phyloP scores from a whole-genome alignment of 2,888 invertebrate species.

The Perizoma affinitatum region DNA sequence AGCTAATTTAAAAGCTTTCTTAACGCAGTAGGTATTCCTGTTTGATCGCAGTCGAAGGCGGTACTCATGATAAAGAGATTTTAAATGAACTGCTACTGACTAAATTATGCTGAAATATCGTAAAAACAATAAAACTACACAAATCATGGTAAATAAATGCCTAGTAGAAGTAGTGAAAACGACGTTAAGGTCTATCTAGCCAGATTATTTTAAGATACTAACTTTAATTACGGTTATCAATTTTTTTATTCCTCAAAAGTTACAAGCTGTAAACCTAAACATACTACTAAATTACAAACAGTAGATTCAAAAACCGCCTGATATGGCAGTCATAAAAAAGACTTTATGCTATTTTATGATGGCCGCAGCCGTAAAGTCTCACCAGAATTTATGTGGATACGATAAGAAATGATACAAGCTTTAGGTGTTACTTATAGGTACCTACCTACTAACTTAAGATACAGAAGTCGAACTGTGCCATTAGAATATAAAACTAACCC shows the following conservation, averaged over 20 bases:
- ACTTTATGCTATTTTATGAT: slow-evolving; percentile 44
- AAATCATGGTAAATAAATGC: too few relatives aligned
- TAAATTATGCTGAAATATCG: too few relatives aligned
- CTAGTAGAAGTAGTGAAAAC: too few relatives aligned
- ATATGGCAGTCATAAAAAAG: slow-evolving; percentile 45
- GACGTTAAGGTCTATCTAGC: too few relatives aligned
- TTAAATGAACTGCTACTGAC: too few relatives aligned
- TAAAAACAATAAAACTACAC: too few relatives aligned
- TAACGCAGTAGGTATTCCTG: too few relatives aligned
- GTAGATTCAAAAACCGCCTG: slow-evolving; percentile 31
- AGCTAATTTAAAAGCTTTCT: too few relatives aligned
- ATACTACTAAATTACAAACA: slow-evolving; percentile 30
- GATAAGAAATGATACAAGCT: slow-evolving; percentile 41
- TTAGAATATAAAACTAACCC: background rate
- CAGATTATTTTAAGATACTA: background rate
- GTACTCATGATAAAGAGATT: too few relatives aligned
- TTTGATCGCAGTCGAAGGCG: too few relatives aligned
- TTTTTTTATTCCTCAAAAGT: background rate
- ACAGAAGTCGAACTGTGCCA: background rate
- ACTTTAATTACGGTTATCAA: background rate
- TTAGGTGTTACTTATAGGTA: slow-evolving; percentile 7
- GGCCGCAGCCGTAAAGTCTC: slow-evolving; percentile 44
- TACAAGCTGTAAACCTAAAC: slow-evolving; percentile 29
- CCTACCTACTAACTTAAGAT: too few relatives aligned
- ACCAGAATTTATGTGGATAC: slow-evolving; percentile 44